Percentiles rank a stretch among this genome's conserved stretches.
These are phyloP conservation scores for Microtus richardsoni DNA, from an alignment of 2,113 vertebrate genomes.

Conservation along the genomic window DNA sequence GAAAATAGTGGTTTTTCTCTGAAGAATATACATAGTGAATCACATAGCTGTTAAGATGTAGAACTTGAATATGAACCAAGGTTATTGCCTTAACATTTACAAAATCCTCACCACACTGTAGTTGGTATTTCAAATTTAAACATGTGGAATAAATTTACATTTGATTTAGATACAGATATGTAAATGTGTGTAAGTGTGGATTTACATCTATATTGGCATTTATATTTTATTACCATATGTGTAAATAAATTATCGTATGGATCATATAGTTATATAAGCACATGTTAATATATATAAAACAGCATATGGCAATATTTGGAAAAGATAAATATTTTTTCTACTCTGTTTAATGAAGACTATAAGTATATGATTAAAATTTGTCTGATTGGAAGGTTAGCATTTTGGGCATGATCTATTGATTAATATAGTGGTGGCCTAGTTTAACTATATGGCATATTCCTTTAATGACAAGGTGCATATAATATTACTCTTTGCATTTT, in stretches of 20 bases:
- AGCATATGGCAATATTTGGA: background rate
- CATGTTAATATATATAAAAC: background rate
- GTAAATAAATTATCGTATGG: slow-evolving; percentile 27
- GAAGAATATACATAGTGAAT: background rate
- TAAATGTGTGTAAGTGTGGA: background rate
- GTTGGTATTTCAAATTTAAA: slow-evolving; percentile 42
- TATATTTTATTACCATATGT: slow-evolving; percentile 7
- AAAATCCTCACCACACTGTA: background rate
- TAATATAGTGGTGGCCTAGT: slow-evolving; percentile 6
- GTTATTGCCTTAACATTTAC: slow-evolving; percentile 56
- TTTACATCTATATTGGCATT: background rate
- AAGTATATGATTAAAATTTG: slow-evolving; percentile 32
- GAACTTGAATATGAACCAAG: slow-evolving; percentile 25
- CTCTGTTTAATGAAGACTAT: background rate
- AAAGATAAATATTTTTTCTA: slow-evolving; percentile 29
- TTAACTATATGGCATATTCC: background rate
- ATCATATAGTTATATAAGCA: background rate
- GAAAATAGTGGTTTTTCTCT: background rate
- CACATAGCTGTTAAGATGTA: background rate
- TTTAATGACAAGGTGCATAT: background rate
- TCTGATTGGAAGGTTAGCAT: slow-evolving; percentile 21
- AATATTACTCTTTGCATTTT: background rate
- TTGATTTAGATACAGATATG: slow-evolving; percentile 32
- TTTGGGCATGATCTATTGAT: background rate
- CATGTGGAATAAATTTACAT: slow-evolving; percentile 41